Base-by-base conservation (phyloP, 2,888 invertebrate genomes). In the Cryptocheilus praepositus region DNA sequence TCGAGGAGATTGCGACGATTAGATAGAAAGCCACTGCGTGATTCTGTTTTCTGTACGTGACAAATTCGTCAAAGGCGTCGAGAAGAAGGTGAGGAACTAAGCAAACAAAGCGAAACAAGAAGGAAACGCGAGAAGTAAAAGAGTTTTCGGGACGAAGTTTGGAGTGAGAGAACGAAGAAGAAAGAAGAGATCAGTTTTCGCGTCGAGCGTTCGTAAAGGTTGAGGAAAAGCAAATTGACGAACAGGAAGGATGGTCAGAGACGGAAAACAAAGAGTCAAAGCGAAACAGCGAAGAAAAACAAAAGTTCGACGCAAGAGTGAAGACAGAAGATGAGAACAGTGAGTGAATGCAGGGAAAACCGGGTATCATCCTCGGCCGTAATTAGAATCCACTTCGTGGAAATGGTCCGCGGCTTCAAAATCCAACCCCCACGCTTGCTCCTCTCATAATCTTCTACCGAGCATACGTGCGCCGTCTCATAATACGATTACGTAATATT, bases 301-400 rank as follows among this genome's bases (percentile, higher is more conserved):
- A 59, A 64, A 49, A 19, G 49, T 5, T 49, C 45, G 45, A n/a
- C n/a, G n/a, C n/a, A 4, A 22, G 1, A 22, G 0, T 25, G 25
- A 61, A 28, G 61, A 25, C 25, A 25, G 25, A 25, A 5, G 25
- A 2, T 2, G n/a, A 15, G 36, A 21, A 45, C 58, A 51, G 63
- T 58, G n/a, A 43, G 68, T 56, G 66, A 77, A 70, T 61, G 67
- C 57, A 55, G 67, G 71, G 73, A 71, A 71, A 76, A 74, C 65
- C 76, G 66, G 53, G 70, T 70, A 70, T 79, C 74, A 76, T 71
- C 74, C 77, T 76, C 73, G 59, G 73, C 70, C 70, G 83, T 82
- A 84, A 83, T 83, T 83, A 84, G 83, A 83, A 83, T 83, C 77
- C 75, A 78, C 79, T 81, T 81, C 79, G 81, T 77, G 77, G 77